Evolutionary conservation across 2,113 vertebrate species (phyloP).

Genomic region (Dinomys branickii): DNA sequence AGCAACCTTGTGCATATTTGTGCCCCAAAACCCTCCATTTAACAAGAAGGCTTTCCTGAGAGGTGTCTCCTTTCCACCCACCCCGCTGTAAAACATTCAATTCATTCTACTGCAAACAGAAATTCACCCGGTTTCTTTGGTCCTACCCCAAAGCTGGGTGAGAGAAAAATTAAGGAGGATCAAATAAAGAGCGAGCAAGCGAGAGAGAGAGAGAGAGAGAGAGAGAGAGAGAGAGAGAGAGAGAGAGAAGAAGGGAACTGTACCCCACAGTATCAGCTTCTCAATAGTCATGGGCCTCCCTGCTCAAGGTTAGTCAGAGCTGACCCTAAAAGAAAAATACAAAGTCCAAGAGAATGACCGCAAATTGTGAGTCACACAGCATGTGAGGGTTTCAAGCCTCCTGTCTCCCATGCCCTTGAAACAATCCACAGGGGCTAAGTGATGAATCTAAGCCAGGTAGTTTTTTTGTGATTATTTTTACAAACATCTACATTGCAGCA

Average conservation of each 20-base stretch:
- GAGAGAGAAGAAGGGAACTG: neutral
- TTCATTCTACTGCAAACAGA: neutral
- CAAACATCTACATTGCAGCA: neutral
- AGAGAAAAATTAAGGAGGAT: neutral
- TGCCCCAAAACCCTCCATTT: neutral
- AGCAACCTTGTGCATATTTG: slow-evolving; percentile 26
- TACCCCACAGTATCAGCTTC: neutral
- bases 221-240: neutral
- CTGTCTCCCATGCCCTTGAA: neutral
- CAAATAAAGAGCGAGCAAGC: neutral
- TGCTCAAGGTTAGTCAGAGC: neutral
- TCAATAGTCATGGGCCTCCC: neutral
- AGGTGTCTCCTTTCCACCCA: slow-evolving; percentile 33
- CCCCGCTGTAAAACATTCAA: slow-evolving; percentile 33
- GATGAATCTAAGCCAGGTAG: neutral
- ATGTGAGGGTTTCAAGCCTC: neutral
- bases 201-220: neutral
- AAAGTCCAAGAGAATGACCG: neutral
- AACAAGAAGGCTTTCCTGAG: slow-evolving; percentile 54
- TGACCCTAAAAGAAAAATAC: neutral
- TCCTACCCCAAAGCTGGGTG: neutral
- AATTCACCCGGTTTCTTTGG: neutral
- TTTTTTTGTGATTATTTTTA: slow-evolving; percentile 49
- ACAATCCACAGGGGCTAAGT: neutral
- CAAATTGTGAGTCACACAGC: neutral